A percentile compares a stretch with the other conserved stretches of the same genome.
These are phyloP conservation scores for Asteroscopus sphinx DNA, from an alignment of 2,888 invertebrate genomes.

Conservation along the genomic window DNA sequence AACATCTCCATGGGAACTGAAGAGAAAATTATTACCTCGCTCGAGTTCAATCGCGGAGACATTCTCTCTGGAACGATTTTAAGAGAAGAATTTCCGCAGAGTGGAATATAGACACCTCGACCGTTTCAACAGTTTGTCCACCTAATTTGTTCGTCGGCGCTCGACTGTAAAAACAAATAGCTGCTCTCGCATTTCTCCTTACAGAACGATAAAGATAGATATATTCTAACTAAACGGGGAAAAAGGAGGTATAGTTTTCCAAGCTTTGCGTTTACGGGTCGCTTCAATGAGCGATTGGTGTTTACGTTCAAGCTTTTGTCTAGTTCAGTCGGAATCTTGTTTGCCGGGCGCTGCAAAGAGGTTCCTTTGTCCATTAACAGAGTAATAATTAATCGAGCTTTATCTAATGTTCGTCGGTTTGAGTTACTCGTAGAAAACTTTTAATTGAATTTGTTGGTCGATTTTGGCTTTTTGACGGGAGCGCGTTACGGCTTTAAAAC, in stretches of 20 bases:
- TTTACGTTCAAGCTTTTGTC: constrained; percentile 84
- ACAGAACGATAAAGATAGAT: constrained; percentile 80
- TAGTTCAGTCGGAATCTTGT: constrained; percentile 80
- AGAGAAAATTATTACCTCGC: constrained; percentile 84
- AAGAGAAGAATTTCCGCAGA: constrained; percentile 83
- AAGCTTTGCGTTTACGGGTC: constrained; percentile 70
- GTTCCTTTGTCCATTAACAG: constrained; percentile 82
- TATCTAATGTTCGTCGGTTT: constrained; percentile 81
- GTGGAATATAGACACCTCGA: constrained; percentile 87
- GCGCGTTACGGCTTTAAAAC: constrained; percentile 73
- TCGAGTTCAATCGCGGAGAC: constrained; percentile 79
- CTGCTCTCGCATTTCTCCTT: constrained; percentile 81
- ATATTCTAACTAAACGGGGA: constrained; percentile 72
- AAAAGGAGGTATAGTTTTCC: constrained; percentile 80
- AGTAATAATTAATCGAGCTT: constrained; percentile 86
- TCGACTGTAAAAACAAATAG: constrained; percentile 89
- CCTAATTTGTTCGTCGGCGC: constrained; percentile 89
- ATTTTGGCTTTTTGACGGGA: constrained; percentile 83
- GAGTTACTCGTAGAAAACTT: constrained; percentile 82
- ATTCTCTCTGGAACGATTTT: constrained; percentile 77
- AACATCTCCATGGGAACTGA: constrained; percentile 74
- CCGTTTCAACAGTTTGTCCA: constrained; percentile 89
- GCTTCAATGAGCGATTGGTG: constrained; percentile 83
- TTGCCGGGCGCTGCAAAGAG: constrained; percentile 80
- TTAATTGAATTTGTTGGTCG: constrained; percentile 86